These are phyloP conservation scores for Cosmopolites sordidus DNA, from an alignment of 2,888 invertebrate species.

Conservation along the genomic window DNA sequence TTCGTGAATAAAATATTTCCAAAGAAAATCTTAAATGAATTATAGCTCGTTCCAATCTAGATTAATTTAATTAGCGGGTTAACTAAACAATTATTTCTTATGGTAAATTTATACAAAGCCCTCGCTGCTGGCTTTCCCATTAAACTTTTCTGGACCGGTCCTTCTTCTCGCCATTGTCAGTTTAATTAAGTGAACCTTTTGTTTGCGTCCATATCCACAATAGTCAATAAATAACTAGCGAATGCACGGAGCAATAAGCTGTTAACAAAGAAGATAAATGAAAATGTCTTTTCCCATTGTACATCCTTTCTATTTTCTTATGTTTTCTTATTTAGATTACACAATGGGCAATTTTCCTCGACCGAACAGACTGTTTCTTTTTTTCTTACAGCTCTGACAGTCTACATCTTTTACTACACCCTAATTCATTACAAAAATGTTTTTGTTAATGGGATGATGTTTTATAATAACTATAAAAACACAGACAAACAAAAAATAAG, in stretches of 20 bases:
- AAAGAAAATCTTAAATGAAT: too few species aligned
- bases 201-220: constrained; percentile 4
- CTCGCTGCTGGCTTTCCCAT: neutral
- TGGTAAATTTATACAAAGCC: neutral
- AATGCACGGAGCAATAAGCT: constrained; percentile 20
- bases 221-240: constrained; percentile 21
- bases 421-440: too few species aligned
- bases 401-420: too few species aligned
- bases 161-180: neutral
- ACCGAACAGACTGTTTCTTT: too few species aligned
- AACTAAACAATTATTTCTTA: neutral
- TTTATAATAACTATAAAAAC: too few species aligned
- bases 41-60: too few species aligned
- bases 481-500: too few species aligned
- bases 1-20: too few species aligned
- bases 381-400: too few species aligned
- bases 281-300: constrained; percentile 16
- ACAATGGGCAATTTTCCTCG: neutral
- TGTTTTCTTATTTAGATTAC: neutral
- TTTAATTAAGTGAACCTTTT: constrained; percentile 11
- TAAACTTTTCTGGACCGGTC: neutral
- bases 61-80: too few species aligned
- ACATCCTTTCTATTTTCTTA: neutral
- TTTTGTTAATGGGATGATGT: too few species aligned
- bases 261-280: constrained; percentile 25